Percentiles rank a stretch among this genome's conserved stretches.
phyloP scores from a whole-genome alignment of 1,140 invertebrate genomes.

The Diorhabda elongata region DNA sequence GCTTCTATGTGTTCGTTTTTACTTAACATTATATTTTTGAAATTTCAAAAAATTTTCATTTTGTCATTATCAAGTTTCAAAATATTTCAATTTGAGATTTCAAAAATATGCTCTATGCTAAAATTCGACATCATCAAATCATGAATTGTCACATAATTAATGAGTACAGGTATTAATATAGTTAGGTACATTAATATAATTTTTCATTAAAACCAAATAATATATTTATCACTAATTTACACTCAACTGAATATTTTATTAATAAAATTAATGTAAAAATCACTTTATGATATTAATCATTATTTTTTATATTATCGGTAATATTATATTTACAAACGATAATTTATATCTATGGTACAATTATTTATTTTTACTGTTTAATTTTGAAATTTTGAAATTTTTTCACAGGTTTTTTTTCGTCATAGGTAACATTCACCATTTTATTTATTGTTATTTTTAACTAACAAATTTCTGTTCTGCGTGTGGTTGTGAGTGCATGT shows the following conservation, averaged over 20 bases:
- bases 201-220: neutral
- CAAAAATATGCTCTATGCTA: conserved; percentile 3
- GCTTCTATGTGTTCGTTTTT: conserved; percentile 26
- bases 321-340: too few species aligned
- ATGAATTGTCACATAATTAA: conserved; percentile 5
- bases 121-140: conserved; percentile 6
- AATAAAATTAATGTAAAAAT: too few species aligned
- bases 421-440: conserved; percentile 36
- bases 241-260: too few species aligned
- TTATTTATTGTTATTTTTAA: conserved; percentile 29
- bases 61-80: neutral
- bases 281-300: too few species aligned
- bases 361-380: too few species aligned
- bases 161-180: neutral
- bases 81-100: neutral
- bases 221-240: too few species aligned
- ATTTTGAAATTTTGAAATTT: conserved; percentile 17
- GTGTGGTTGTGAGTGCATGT: conserved; percentile 41
- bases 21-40: conserved; percentile 20
- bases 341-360: too few species aligned
- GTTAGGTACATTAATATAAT: conserved; percentile 6
- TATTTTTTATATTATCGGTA: too few species aligned
- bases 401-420: conserved; percentile 38
- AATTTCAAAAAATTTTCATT: conserved; percentile 4
- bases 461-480: conserved; percentile 35